Percentiles rank a stretch among this genome's conserved stretches.
Conservation (phyloP, 2,113 vertebrate genomes). For the Piaya cayana region DNA sequence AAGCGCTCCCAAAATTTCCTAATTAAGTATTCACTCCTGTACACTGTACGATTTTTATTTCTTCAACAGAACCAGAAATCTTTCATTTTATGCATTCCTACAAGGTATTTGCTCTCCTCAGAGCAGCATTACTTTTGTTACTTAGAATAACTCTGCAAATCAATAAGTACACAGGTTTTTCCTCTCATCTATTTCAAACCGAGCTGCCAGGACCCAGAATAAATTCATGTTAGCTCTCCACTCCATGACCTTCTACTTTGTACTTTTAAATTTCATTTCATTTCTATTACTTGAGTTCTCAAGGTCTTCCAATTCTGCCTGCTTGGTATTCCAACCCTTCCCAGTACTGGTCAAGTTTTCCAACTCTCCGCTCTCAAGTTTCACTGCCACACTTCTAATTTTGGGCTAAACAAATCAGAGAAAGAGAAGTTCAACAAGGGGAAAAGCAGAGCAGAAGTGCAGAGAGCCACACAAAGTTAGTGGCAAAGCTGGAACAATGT, state of each 20-base stretch:
- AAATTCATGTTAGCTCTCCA: conserved; percentile 40
- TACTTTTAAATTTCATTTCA: conserved; percentile 61
- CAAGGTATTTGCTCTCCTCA: neutral
- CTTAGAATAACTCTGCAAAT: conserved; percentile 44
- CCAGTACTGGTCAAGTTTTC: neutral
- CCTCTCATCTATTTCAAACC: conserved; percentile 40
- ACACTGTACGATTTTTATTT: neutral
- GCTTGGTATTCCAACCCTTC: conserved; percentile 34
- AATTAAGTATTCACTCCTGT: neutral
- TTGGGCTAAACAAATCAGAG: neutral
- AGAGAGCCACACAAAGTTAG: neutral
- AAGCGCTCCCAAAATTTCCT: neutral
- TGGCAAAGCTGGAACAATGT: neutral
- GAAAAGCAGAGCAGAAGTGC: neutral
- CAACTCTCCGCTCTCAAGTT: neutral
- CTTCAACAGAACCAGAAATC: neutral
- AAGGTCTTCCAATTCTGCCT: conserved; percentile 32
- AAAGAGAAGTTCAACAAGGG: neutral
- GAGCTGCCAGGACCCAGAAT: conserved; percentile 28
- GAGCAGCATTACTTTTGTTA: neutral
- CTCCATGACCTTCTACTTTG: conserved; percentile 48
- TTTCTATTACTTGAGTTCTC: conserved; percentile 50
- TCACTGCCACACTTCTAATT: neutral
- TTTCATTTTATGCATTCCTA: neutral
- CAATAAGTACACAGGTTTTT: conserved; percentile 40